Percentiles rank a stretch among this genome's conserved stretches.
These are phyloP conservation scores for Microcebus jonahi DNA, from an alignment of 2,113 vertebrate species.

Conservation along the genomic window DNA sequence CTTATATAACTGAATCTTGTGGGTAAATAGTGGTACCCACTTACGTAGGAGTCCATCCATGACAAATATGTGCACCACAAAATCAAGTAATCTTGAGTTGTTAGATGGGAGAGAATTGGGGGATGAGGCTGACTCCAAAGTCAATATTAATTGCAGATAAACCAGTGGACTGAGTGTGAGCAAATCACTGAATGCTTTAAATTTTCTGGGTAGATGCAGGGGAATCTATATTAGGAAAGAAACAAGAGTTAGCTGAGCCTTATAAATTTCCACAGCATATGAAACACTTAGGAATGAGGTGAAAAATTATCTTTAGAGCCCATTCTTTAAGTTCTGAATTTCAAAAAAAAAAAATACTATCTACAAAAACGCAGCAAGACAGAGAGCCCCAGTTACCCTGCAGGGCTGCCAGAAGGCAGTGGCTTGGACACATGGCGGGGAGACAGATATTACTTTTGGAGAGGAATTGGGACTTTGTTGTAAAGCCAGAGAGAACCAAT, in stretches of 20 bases:
- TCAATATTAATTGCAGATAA: background rate
- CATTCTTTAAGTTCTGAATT: background rate
- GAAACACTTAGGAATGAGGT: background rate
- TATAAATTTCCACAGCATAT: background rate
- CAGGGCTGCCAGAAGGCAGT: background rate
- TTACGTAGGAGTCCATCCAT: background rate
- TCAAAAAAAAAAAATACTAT: background rate
- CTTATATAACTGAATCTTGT: background rate
- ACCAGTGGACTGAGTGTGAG: background rate
- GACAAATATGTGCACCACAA: background rate
- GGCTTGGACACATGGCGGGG: fast-evolving
- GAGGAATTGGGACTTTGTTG: background rate
- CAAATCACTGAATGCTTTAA: background rate
- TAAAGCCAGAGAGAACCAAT: background rate
- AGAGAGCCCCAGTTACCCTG: background rate
- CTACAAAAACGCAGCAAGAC: background rate
- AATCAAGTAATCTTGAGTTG: background rate
- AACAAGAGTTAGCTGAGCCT: background rate
- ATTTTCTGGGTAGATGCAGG: background rate
- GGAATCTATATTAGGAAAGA: background rate
- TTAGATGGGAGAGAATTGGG: background rate
- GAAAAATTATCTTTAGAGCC: background rate
- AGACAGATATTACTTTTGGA: background rate
- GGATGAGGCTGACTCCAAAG: background rate
- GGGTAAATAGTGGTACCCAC: background rate